Evolutionary conservation across 2,797 vertebrate species (phyloP).

Genomic region (Ctenopoma multispine): DNA sequence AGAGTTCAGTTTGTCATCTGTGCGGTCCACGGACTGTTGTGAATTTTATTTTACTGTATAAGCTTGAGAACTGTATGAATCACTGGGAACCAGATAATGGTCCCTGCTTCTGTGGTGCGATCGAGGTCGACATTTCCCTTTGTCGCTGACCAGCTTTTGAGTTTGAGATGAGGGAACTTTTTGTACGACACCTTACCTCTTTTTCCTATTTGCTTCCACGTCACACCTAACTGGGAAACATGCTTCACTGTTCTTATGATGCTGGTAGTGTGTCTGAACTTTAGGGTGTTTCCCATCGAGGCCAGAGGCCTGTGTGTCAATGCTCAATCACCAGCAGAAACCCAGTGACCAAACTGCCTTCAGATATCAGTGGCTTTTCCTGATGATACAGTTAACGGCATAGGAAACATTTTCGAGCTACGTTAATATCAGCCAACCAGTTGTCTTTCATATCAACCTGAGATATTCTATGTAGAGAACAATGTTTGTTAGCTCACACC

Average conservation of each 20-base stretch:
- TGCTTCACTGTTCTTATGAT: slow-evolving; percentile 17
- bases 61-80: slow-evolving; percentile 42
- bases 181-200: slow-evolving; percentile 5
- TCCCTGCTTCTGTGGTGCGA: slow-evolving; percentile 26
- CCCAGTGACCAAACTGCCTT: slow-evolving; percentile 60
- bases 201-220: slow-evolving; percentile 11
- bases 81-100: slow-evolving; percentile 19
- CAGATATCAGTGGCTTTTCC: slow-evolving; percentile 41
- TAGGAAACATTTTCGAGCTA: slow-evolving; percentile 23
- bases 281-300: slow-evolving; percentile 57
- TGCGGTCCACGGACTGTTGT: slow-evolving; percentile 52
- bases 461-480: slow-evolving; percentile 49
- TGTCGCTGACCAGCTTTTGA: slow-evolving; percentile 29
- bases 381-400: neutral
- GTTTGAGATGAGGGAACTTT: slow-evolving; percentile 19
- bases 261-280: slow-evolving; percentile 33
- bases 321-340: slow-evolving; percentile 61
- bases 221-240: slow-evolving; percentile 32
- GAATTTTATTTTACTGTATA: slow-evolving; percentile 52
- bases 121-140: slow-evolving; percentile 43
- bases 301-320: slow-evolving; percentile 23
- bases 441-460: slow-evolving; percentile 62
- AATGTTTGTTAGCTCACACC: slow-evolving; percentile 59
- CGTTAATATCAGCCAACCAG: slow-evolving; percentile 40
- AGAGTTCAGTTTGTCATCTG: slow-evolving; percentile 47